Evolutionary conservation across 2,797 vertebrate genomes (phyloP), one percentile per base, ranked within the genome.

Genomic region (Menidia menidia): DNA sequence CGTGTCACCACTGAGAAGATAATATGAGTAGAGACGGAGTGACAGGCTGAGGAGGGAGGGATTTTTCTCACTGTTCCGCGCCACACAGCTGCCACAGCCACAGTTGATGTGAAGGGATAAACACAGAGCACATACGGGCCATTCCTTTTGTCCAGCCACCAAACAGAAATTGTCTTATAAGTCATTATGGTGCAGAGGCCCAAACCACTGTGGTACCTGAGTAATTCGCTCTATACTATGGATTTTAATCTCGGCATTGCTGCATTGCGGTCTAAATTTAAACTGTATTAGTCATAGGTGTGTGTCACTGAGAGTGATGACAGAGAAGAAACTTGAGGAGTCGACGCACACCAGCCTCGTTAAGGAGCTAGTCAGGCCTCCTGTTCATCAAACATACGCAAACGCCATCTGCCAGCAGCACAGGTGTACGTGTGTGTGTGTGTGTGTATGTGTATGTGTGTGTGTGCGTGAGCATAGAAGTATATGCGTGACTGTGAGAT

Each of bases 351-450:
- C 74, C 80, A 66, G 45, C 81, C 87, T 91, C 82, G 84, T 91
- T 91, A 89, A 86, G 80, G 75, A 89, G 79, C 72, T 75, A 68
- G 82, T 85, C 87, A 83, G 68, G 61, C 78, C 78, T 80, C 77
- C 67, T 43, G 61, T 89, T 90, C 86, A 85, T 91, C 87, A 89
- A 84, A 88, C 87, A 85, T 68, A 79, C 75, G 53, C 88, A 77
- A 76, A 65, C 68, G 41, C 88, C 89, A 90, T 89, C 89, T 92
- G 88, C 78, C 89, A 66, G 64, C 42, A 73, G 44, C 62, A 16
- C 73, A 64, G 73, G 71, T 84, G 71, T 81, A 70, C 68, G 80
- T 60, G 57, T 77, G 83, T 75, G 79, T 31, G 66, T 60, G 62
- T 18, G 6, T 68, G 67, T 51, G 71, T 35, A 15, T 68, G 50